Conservation (phyloP, 2,113 vertebrate genomes). For the Brienomyrus longianalis region DNA sequence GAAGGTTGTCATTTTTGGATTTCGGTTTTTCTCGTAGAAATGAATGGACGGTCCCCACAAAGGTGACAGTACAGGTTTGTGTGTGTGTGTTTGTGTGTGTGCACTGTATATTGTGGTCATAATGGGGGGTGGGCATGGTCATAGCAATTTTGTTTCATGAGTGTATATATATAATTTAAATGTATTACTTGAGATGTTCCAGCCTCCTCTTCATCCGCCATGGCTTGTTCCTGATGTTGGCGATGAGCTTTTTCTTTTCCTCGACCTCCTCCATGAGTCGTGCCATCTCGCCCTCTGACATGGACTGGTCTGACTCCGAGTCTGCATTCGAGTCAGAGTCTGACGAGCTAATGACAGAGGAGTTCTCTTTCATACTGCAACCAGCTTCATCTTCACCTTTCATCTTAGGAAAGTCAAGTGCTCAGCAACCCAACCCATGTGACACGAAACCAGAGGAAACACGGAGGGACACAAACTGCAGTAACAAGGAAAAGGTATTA, state of each 20-base stretch:
- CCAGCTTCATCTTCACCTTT: neutral
- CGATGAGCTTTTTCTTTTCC: slow-evolving; percentile 91
- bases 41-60: neutral
- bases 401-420: neutral
- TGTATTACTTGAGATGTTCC: slow-evolving; percentile 66
- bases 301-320: slow-evolving; percentile 54
- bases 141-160: neutral
- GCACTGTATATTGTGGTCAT: neutral
- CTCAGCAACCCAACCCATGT: neutral
- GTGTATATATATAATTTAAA: neutral
- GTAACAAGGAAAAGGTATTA: neutral
- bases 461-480: neutral
- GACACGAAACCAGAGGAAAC: neutral
- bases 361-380: neutral
- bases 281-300: slow-evolving; percentile 80
- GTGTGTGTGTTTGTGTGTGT: neutral
- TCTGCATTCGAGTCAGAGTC: slow-evolving; percentile 57
- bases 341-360: slow-evolving; percentile 54
- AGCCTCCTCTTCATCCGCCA: slow-evolving; percentile 90
- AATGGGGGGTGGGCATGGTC: neutral
- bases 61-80: neutral
- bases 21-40: neutral
- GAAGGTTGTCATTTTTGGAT: neutral
- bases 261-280: slow-evolving; percentile 86
- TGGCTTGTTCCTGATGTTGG: slow-evolving; percentile 83